Evolutionary conservation across 2,797 vertebrate species (phyloP).

Genomic region (Parotocinclus haroldoi): DNA sequence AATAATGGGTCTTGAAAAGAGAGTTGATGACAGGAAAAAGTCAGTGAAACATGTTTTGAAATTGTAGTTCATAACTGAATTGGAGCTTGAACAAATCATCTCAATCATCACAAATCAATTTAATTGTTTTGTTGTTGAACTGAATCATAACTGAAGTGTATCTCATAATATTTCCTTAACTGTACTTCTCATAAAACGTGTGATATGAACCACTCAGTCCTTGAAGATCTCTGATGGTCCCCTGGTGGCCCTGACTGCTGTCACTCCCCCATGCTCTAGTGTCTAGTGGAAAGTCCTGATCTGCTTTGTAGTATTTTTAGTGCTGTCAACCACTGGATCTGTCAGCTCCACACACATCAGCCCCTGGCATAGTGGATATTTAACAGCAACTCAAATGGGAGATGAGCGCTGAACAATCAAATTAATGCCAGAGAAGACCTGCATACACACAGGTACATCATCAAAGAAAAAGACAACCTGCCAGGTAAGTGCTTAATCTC

Average conservation of each 20-base stretch:
- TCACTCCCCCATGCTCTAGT: slow-evolving; percentile 5
- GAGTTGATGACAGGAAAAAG: no score
- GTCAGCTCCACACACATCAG: slow-evolving; percentile 35
- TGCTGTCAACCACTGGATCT: slow-evolving; percentile 45
- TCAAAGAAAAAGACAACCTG: slow-evolving; percentile 3
- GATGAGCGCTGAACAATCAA: slow-evolving; percentile 15
- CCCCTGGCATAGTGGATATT: slow-evolving; percentile 16
- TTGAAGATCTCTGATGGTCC: slow-evolving; percentile 1
- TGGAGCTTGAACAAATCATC: no score
- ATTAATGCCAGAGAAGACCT: slow-evolving; percentile 17
- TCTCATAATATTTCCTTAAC: no score
- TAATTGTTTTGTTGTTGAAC: no score
- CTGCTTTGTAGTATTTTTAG: slow-evolving; percentile 63
- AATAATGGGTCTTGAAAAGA: no score
- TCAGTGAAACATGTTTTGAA: no score
- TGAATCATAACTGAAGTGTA: no score
- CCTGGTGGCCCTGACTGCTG: neutral
- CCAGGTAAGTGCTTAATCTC: slow-evolving; percentile 21
- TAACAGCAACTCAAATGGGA: slow-evolving; percentile 17
- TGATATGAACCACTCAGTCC: neutral
- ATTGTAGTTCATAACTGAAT: no score
- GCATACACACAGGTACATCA: slow-evolving; percentile 10
- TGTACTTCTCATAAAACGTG: no score
- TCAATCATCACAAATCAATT: no score
- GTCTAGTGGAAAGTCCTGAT: slow-evolving; percentile 19